Conservation (phyloP, 2,797 vertebrate species). For the Botia kubotai region DNA sequence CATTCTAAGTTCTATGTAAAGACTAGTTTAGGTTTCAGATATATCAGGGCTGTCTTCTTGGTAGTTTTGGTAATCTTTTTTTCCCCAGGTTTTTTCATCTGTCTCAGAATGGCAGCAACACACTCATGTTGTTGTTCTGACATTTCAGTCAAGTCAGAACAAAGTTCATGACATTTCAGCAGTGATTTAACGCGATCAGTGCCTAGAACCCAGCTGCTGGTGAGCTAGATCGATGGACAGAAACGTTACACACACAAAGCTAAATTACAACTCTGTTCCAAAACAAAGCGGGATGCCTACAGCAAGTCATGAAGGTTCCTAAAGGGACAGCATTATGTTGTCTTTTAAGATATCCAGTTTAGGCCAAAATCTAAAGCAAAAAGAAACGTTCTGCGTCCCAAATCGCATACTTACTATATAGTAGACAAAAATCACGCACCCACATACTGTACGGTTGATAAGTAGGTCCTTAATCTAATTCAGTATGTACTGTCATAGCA, state of each 20-base stretch:
- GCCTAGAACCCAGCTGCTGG: constrained; percentile 26
- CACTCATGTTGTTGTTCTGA: neutral
- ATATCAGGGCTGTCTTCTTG: too few species aligned
- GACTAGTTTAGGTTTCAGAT: too few species aligned
- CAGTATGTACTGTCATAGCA: too few species aligned
- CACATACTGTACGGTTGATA: too few species aligned
- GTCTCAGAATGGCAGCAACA: constrained; percentile 3
- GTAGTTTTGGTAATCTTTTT: too few species aligned
- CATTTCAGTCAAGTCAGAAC: constrained; percentile 12
- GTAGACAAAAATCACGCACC: too few species aligned
- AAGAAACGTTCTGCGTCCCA: neutral
- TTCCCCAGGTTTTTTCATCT: neutral
- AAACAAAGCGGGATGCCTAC: neutral
- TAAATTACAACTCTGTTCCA: constrained; percentile 28
- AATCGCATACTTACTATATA: too few species aligned
- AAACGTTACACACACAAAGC: neutral
- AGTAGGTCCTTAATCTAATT: too few species aligned
- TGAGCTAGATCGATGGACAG: constrained; percentile 21
- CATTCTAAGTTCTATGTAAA: too few species aligned
- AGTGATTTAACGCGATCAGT: constrained; percentile 36
- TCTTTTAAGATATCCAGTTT: neutral
- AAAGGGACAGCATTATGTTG: neutral
- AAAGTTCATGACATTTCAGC: constrained; percentile 47
- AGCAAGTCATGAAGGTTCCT: neutral
- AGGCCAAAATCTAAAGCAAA: neutral